Evolutionary conservation across 2,888 invertebrate species (phyloP).

Genomic region (Amorpha juglandis): DNA sequence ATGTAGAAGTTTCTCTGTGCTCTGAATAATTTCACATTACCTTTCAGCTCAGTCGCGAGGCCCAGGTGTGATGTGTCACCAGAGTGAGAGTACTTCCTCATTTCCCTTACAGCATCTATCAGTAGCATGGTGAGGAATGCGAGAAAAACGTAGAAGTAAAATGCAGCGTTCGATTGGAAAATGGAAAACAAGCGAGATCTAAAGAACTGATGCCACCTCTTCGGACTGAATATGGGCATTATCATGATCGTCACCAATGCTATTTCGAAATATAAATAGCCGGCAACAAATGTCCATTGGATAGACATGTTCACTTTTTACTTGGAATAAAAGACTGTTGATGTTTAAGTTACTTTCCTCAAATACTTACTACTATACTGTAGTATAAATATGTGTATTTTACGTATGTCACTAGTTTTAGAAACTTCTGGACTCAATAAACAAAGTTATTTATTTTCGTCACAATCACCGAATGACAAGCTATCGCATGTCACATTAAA

Average conservation of each 20-base stretch:
- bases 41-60: slow-evolving; percentile 86
- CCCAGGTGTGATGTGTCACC: slow-evolving; percentile 67
- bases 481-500: too few relatives aligned
- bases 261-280: slow-evolving; percentile 89
- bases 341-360: too few relatives aligned
- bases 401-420: too few relatives aligned
- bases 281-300: slow-evolving; percentile 91
- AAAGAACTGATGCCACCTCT: slow-evolving; percentile 90
- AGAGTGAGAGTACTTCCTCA: slow-evolving; percentile 86
- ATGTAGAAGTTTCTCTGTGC: slow-evolving; percentile 93
- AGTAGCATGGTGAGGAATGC: slow-evolving; percentile 87
- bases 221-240: slow-evolving; percentile 88
- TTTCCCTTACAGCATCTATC: slow-evolving; percentile 88
- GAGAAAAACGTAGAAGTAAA: slow-evolving; percentile 86
- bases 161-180: slow-evolving; percentile 85
- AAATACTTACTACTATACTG: too few relatives aligned
- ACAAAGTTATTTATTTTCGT: too few relatives aligned
- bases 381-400: too few relatives aligned
- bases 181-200: slow-evolving; percentile 87
- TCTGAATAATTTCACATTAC: slow-evolving; percentile 88
- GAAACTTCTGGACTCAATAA: too few relatives aligned
- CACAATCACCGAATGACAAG: too few relatives aligned
- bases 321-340: not conserved
- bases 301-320: slow-evolving; percentile 85
- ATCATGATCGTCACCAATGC: slow-evolving; percentile 86